Conservation (phyloP, 2,113 vertebrate species). For the Cepphus grylle region DNA sequence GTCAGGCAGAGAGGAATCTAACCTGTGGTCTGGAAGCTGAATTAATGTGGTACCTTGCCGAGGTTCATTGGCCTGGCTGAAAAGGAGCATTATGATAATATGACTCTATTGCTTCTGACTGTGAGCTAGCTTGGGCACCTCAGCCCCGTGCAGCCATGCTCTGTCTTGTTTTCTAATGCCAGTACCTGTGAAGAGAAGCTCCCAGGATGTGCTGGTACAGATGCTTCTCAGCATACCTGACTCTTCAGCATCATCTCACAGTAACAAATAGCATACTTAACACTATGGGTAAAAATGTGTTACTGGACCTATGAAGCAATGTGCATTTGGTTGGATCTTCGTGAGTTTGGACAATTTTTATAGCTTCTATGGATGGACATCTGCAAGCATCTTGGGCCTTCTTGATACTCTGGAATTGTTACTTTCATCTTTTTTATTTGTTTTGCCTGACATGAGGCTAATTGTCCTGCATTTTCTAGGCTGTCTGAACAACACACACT, state of each 20-base stretch:
- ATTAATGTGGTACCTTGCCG: not conserved
- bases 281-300: not conserved
- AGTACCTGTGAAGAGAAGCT: not conserved
- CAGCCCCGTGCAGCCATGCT: accelerated
- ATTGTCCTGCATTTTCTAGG: not conserved
- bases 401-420: not conserved
- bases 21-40: not conserved
- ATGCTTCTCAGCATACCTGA: not conserved
- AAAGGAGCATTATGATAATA: not conserved
- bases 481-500: not conserved
- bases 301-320: not conserved
- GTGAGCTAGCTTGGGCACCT: not conserved
- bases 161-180: not conserved
- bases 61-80: not conserved
- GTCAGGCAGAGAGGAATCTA: not conserved
- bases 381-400: not conserved
- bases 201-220: not conserved
- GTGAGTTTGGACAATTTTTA: not conserved
- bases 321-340: not conserved
- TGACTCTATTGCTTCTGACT: not conserved
- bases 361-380: not conserved
- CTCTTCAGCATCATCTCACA: not conserved
- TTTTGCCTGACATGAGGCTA: not conserved
- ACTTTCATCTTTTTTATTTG: not conserved
- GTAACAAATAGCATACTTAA: not conserved